Conservation (phyloP, 2,888 invertebrate genomes). For the Hartigia nigra region DNA sequence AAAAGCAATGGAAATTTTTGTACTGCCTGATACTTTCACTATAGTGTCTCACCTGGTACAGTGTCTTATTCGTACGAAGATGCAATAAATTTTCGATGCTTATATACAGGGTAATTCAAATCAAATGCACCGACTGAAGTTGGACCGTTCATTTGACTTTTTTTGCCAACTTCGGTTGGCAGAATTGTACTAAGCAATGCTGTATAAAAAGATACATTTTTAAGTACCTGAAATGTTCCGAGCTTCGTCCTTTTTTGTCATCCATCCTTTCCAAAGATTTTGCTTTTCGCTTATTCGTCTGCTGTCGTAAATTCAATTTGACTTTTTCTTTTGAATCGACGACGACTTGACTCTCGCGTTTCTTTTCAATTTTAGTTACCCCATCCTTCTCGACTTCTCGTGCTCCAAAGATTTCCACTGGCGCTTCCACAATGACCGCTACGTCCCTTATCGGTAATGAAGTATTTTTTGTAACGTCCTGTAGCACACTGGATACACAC, state of each 20-base stretch:
- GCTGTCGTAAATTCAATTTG: neutral
- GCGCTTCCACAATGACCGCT: neutral
- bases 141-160: neutral
- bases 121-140: neutral
- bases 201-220: neutral
- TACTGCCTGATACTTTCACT: neutral
- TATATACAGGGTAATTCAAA: neutral
- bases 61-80: neutral
- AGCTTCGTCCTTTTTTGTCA: neutral
- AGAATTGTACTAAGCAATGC: neutral
- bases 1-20: neutral
- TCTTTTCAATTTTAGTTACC: conserved; percentile 14
- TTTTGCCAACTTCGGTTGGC: no score
- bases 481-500: neutral
- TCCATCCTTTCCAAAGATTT: neutral
- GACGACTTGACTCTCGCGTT: conserved; percentile 5
- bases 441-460: neutral
- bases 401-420: neutral
- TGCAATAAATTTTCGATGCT: neutral
- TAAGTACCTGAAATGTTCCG: neutral
- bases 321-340: conserved; percentile 8
- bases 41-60: neutral
- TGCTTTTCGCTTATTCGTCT: neutral
- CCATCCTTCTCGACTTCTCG: neutral
- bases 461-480: neutral